phyloP scores from a whole-genome alignment of 1,140 invertebrate genomes.

The Megathymus violae region DNA sequence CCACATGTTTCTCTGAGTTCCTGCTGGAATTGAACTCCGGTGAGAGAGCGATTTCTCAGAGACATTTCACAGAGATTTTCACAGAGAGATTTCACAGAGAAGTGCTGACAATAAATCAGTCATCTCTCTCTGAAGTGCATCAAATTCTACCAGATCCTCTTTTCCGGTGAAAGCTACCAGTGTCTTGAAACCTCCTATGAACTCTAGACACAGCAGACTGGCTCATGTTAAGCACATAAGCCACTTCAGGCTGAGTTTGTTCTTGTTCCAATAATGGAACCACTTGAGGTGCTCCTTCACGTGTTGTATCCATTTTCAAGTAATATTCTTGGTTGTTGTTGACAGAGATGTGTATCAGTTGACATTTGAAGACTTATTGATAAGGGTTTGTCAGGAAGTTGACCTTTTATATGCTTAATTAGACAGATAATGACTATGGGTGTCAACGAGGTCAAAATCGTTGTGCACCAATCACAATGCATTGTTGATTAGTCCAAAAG shows the following conservation, averaged over 20 bases:
- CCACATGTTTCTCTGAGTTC: constrained; percentile 3
- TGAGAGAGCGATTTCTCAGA: constrained; percentile 7
- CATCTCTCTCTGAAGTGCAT: constrained; percentile 3
- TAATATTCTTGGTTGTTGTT: neutral
- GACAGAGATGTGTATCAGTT: constrained; percentile 18
- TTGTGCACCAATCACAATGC: neutral
- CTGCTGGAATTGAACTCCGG: constrained; percentile 8
- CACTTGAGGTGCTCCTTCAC: neutral
- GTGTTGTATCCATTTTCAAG: constrained; percentile 3
- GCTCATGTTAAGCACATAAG: constrained; percentile 7
- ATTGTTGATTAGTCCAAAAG: neutral
- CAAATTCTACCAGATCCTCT: neutral
- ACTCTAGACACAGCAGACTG: constrained; percentile 11
- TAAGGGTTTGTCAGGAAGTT: neutral
- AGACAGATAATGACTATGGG: no score
- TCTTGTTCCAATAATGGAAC: constrained; percentile 1
- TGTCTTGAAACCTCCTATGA: constrained; percentile 15
- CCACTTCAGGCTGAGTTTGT: constrained; percentile 8
- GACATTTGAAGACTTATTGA: constrained; percentile 17
- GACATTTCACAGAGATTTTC: no score
- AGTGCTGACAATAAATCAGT: neutral
- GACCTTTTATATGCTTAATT: neutral
- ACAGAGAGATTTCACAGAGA: constrained; percentile 2
- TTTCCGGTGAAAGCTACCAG: constrained; percentile 20
- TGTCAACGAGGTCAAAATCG: neutral